Conservation (phyloP, 2,888 invertebrate genomes). For the Eumacrocentrus americanus region DNA sequence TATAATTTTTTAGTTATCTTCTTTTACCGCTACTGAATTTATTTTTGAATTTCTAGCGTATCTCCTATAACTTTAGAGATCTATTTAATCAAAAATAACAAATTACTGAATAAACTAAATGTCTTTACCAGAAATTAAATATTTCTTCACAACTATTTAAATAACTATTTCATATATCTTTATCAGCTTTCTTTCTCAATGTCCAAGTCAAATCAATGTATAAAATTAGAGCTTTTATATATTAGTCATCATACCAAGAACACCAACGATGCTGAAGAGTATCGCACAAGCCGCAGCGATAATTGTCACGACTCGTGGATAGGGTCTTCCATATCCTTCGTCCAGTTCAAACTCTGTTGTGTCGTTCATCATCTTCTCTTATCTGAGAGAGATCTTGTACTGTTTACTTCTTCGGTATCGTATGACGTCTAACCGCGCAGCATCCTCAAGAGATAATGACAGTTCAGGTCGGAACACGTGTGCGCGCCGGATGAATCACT, state of each 20-base stretch:
- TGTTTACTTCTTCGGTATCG: neutral
- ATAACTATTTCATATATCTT: too few relatives aligned
- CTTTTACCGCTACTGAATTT: too few relatives aligned
- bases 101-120: too few relatives aligned
- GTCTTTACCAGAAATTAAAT: too few relatives aligned
- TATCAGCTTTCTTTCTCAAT: too few relatives aligned
- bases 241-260: conserved; percentile 67
- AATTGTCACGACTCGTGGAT: conserved; percentile 77
- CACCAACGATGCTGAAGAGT: conserved; percentile 78
- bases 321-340: conserved; percentile 52
- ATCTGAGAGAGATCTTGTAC: conserved; percentile 16
- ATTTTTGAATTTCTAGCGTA: too few relatives aligned
- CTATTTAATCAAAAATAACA: too few relatives aligned
- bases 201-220: too few relatives aligned
- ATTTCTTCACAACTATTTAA: too few relatives aligned
- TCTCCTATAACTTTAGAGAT: too few relatives aligned
- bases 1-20: neutral
- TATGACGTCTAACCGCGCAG: conserved; percentile 12
- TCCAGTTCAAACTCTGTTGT: conserved; percentile 17
- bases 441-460: conserved; percentile 31
- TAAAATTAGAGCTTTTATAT: conserved; percentile 2
- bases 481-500: conserved; percentile 33
- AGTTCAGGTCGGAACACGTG: conserved; percentile 28
- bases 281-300: conserved; percentile 81
- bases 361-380: conserved; percentile 23